These are phyloP conservation scores for Eupsilia transversa DNA, from an alignment of 2,888 invertebrate genomes.

Conservation along the genomic window DNA sequence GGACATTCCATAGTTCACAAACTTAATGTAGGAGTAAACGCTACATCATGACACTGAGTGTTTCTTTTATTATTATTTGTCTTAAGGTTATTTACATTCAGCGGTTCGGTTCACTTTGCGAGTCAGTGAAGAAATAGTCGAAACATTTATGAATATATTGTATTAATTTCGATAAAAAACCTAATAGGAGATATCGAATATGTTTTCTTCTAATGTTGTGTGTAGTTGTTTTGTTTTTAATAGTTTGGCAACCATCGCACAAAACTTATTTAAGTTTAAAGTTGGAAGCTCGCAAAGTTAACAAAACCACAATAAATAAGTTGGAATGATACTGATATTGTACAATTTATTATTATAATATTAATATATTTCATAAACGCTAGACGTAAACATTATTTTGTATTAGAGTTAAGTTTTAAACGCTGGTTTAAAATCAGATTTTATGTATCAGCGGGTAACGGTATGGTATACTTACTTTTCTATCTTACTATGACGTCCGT, in stretches of 20 bases:
- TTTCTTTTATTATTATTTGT: slow-evolving; percentile 74
- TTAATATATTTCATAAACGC: slow-evolving; percentile 85
- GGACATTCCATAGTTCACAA: slow-evolving; percentile 86
- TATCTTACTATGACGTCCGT: neutral
- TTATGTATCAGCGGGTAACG: slow-evolving; percentile 61
- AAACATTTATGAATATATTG: slow-evolving; percentile 53
- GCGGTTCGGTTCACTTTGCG: slow-evolving; percentile 64
- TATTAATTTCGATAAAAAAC: slow-evolving; percentile 24
- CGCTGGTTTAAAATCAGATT: slow-evolving; percentile 86
- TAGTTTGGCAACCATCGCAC: slow-evolving; percentile 53
- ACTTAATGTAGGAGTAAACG: slow-evolving; percentile 73
- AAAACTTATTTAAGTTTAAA: slow-evolving; percentile 40
- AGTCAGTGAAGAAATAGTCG: slow-evolving; percentile 24
- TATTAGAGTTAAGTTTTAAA: slow-evolving; percentile 82
- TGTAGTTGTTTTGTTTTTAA: slow-evolving; percentile 12
- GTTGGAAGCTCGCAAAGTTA: slow-evolving; percentile 46
- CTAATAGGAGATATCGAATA: neutral
- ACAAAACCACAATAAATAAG: slow-evolving; percentile 63
- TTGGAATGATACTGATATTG: slow-evolving; percentile 84
- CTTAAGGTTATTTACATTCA: slow-evolving; percentile 66
- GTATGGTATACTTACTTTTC: slow-evolving; percentile 69
- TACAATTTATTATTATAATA: slow-evolving; percentile 82
- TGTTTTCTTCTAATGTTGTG: slow-evolving; percentile 26
- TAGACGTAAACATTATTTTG: slow-evolving; percentile 82
- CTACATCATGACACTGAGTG: slow-evolving; percentile 82